Evolutionary conservation across 1,140 invertebrate genomes (phyloP).

Genomic region (Leptopilina boulardi): DNA sequence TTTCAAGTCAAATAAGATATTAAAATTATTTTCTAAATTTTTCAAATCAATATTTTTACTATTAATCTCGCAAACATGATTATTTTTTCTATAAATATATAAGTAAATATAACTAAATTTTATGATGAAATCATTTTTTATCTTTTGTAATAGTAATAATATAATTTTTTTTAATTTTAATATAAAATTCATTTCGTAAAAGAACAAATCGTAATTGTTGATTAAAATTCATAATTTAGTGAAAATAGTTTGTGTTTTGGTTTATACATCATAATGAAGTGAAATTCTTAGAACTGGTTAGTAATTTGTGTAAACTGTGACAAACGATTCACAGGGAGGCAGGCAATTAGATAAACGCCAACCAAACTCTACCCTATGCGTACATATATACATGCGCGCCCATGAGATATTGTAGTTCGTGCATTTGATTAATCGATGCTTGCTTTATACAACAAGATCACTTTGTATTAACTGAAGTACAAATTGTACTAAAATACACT

Average conservation of each 20-base stretch:
- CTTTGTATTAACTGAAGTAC: background rate
- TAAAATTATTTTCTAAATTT: background rate
- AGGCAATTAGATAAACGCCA: slow-evolving; percentile 48
- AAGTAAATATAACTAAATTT: too few species aligned
- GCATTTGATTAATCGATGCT: slow-evolving; percentile 26
- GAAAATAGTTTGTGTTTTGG: too few species aligned
- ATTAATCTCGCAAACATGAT: too few species aligned
- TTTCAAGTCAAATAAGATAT: background rate
- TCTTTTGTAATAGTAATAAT: too few species aligned
- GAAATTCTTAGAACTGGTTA: background rate
- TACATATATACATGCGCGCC: slow-evolving; percentile 26
- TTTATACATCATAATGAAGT: too few species aligned
- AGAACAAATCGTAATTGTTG: too few species aligned
- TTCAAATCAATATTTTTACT: too few species aligned
- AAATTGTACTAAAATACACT: slow-evolving; percentile 8
- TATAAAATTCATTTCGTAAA: too few species aligned
- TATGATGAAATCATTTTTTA: too few species aligned
- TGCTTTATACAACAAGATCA: slow-evolving; percentile 27
- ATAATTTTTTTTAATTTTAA: too few species aligned
- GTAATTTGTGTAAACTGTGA: slow-evolving; percentile 47
- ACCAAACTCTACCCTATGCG: slow-evolving; percentile 8
- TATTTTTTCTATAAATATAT: too few species aligned
- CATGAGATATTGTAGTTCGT: slow-evolving; percentile 19
- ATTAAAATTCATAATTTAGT: too few species aligned
- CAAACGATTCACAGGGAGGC: slow-evolving; percentile 56